A percentile compares a stretch with the other conserved stretches of the same genome.
These are phyloP conservation scores for Catharus bicknelli DNA, from an alignment of 2,113 vertebrate genomes.

Conservation along the genomic window DNA sequence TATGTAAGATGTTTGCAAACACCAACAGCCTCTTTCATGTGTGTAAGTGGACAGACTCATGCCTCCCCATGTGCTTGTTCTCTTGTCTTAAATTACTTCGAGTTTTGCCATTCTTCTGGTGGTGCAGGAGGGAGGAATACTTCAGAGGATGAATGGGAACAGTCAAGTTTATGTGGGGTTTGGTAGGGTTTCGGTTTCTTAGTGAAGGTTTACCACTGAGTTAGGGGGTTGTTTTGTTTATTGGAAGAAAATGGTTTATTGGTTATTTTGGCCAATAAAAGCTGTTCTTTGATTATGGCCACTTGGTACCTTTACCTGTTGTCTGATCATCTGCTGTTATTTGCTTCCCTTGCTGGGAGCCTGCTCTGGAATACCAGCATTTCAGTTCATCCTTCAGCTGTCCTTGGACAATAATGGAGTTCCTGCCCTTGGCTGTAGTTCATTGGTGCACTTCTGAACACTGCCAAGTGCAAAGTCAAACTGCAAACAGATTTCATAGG, in stretches of 20 bases:
- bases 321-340: background rate
- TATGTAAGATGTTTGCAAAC: background rate
- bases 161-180: background rate
- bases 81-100: background rate
- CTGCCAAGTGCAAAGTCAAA: background rate
- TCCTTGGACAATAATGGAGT: background rate
- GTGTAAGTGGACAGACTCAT: background rate
- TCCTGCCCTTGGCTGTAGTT: background rate
- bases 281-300: constrained; percentile 3
- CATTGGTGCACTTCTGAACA: rapidly evolving
- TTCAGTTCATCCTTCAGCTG: background rate
- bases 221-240: background rate
- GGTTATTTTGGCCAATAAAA: constrained; percentile 59
- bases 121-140: background rate
- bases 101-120: background rate
- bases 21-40: background rate
- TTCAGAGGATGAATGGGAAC: background rate
- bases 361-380: background rate
- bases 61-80: background rate
- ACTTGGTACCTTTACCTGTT: constrained; percentile 1
- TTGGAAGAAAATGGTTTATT: constrained; percentile 31
- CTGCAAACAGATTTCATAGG: background rate
- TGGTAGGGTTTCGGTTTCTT: background rate
- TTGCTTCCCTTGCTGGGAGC: background rate
- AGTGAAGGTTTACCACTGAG: background rate